Evolutionary conservation across 53 echinoderm and acorn worm species (phyloP).

Genomic region (Holothuria scabra): DNA sequence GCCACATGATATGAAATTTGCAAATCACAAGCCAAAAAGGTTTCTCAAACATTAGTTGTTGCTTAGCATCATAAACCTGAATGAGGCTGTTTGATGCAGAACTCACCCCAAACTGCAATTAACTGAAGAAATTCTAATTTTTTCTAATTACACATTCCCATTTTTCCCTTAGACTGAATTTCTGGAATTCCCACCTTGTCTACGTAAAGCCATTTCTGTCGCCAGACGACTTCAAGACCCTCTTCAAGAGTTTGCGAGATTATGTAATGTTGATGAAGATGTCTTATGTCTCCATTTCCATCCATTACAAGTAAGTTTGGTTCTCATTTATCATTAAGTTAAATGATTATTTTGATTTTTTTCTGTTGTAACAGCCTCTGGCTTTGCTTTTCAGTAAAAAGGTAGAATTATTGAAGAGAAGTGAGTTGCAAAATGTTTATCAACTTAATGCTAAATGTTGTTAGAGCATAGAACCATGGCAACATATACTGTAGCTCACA

Average conservation of each 20-base stretch:
- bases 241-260: conserved; percentile 76
- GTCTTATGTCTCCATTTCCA: conserved; percentile 84
- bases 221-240: conserved; percentile 91
- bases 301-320: conserved; percentile 78
- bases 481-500: too few species aligned
- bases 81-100: too few species aligned
- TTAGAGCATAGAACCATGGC: too few species aligned
- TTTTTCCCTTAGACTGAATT: conserved; percentile 70
- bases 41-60: too few species aligned
- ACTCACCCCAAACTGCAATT: too few species aligned
- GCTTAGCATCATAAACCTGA: too few species aligned
- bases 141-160: not conserved
- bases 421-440: not conserved
- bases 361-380: not conserved
- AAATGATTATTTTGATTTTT: not conserved
- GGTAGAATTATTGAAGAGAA: not conserved
- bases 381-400: not conserved
- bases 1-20: too few species aligned
- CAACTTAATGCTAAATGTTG: not conserved
- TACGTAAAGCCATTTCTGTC: conserved; percentile 84
- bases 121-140: too few species aligned
- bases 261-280: conserved; percentile 94
- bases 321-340: not conserved
- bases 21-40: too few species aligned
- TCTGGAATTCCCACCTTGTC: conserved; percentile 79